These are phyloP conservation scores for Orcinus orca DNA, from an alignment of 2,113 vertebrate genomes.

Conservation along the genomic window DNA sequence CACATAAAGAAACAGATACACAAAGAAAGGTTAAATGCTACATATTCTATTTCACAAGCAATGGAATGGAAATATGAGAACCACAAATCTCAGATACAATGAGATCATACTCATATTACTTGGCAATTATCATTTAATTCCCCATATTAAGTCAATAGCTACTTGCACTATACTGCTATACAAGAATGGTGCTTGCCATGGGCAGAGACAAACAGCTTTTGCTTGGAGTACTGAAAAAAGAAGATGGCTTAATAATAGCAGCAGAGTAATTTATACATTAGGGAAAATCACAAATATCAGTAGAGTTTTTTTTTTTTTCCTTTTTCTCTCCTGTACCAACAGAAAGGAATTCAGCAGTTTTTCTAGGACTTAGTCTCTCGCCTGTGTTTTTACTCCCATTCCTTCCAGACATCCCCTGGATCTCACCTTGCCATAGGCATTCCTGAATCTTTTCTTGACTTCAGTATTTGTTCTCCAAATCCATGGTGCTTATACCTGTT, in stretches of 20 bases:
- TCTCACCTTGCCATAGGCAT: neutral
- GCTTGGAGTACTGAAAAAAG: neutral
- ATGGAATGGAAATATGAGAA: neutral
- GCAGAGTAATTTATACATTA: neutral
- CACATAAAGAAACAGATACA: slow-evolving; percentile 17
- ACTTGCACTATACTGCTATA: neutral
- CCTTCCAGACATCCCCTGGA: neutral
- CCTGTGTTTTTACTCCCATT: neutral
- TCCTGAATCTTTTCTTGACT: neutral
- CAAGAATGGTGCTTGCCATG: neutral
- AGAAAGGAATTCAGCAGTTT: neutral
- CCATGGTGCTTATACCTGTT: neutral
- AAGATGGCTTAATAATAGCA: neutral
- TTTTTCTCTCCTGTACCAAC: neutral
- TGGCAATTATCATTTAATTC: neutral
- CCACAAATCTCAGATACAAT: neutral
- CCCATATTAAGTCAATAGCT: neutral
- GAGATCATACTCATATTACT: neutral
- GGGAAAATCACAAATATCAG: neutral
- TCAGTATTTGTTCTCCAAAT: neutral
- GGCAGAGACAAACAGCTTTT: neutral
- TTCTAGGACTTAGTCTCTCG: neutral
- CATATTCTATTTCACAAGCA: slow-evolving; percentile 7
- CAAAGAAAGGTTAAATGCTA: slow-evolving; percentile 8
- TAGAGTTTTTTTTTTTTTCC: neutral